Evolutionary conservation across 2,113 vertebrate species (phyloP).

Genomic region (Hemiscyllium ocellatum): DNA sequence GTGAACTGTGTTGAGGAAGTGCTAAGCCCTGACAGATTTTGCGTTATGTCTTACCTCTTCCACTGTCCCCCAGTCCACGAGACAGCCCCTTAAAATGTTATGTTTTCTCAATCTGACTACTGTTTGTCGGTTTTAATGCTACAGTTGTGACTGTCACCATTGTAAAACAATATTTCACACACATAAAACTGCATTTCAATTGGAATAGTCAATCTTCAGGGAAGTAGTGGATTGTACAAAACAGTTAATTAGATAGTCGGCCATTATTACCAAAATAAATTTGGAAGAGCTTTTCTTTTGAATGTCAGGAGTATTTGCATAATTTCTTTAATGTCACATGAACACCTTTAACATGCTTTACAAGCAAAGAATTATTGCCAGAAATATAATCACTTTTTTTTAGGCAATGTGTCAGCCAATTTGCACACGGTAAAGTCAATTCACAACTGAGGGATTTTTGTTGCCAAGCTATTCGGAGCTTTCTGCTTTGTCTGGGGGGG

Average conservation of each 20-base stretch:
- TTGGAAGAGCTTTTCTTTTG: background rate
- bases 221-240: background rate
- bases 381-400: background rate
- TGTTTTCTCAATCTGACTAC: background rate
- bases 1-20: constrained; percentile 42
- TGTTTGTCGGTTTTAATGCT: background rate
- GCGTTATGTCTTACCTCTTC: constrained; percentile 31
- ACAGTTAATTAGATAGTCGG: background rate
- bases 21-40: constrained; percentile 40
- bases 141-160: background rate
- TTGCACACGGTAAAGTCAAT: background rate
- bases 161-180: too few relatives aligned
- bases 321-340: background rate
- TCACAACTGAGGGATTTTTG: background rate
- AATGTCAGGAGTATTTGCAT: background rate
- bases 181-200: constrained; percentile 9
- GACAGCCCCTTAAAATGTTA: background rate
- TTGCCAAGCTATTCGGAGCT: background rate
- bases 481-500: background rate
- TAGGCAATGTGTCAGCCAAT: background rate
- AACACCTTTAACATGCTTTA: background rate
- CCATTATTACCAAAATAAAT: background rate
- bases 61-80: background rate
- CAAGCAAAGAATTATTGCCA: background rate
- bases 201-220: background rate